Conservation (phyloP, 2,113 vertebrate species). For the Phaetusa simplex region DNA sequence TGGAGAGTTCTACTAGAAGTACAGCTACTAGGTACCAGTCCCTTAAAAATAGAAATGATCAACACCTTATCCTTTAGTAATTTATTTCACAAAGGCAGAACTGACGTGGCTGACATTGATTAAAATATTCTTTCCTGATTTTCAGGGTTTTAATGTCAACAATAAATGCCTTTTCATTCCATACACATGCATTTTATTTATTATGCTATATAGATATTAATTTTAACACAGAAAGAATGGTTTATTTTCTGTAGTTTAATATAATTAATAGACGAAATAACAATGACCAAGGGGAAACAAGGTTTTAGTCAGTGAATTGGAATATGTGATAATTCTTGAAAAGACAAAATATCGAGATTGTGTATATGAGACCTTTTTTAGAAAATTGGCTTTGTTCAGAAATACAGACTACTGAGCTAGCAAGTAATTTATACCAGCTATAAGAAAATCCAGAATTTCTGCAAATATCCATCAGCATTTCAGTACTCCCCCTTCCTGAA, state of each 20-base stretch:
- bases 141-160: not conserved
- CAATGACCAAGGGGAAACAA: not conserved
- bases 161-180: not conserved
- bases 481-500: not conserved
- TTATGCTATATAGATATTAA: not conserved
- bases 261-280: not conserved
- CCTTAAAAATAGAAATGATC: not conserved
- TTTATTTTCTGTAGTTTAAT: not conserved
- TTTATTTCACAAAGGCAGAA: not conserved
- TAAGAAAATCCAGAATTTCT: not conserved
- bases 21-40: not conserved
- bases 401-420: not conserved
- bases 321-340: not conserved
- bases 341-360: accelerated
- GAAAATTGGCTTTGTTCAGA: not conserved
- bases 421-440: not conserved
- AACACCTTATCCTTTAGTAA: not conserved
- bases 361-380: not conserved
- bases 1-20: not conserved
- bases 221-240: not conserved
- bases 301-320: not conserved
- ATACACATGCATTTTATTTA: not conserved
- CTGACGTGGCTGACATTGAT: not conserved
- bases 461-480: not conserved
- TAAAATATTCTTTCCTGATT: not conserved